Evolutionary conservation across 2,888 invertebrate genomes (phyloP), one percentile per base, ranked within the genome.

Genomic region (Pristionchus arcanus): DNA sequence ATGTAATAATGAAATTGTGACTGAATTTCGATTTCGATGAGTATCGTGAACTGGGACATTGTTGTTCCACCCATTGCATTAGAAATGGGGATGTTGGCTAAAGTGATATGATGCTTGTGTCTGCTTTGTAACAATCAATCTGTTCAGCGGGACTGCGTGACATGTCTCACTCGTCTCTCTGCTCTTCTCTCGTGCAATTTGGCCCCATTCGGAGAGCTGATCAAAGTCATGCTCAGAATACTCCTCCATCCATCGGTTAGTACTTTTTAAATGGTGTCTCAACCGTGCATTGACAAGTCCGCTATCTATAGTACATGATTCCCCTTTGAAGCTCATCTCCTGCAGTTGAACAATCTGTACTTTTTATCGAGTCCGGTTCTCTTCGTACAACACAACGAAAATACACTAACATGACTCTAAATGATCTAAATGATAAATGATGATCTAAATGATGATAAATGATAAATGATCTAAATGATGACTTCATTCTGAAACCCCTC

Each of bases 81-180:
- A 71, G 71, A 71, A 34, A 68, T 15, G 34, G 31, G 15, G 34
- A 15, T 3, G 11, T 21, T 71, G 31, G 2, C 71, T 15, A 15
- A 15, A 21, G 71, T 34, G 16, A 19, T 71, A 28, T 68, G 68
- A 63, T 68, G 5, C 7, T 13, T 13, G 3, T n/a, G 5, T 28
- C 28, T 28, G 68, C 28, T 16, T 7, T 19, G 1, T 1, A 81
- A 81, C 49, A 15, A 81, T 49, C 1, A 81, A 49, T 28, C 25
- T 83, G 25, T 93, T 86, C 87, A 94, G 91, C 87, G 92, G 13
- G 95, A 95, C 85, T 95, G 95, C 89, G 90, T 95, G 21, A 92
- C 92, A n/a, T 93, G 92, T 2, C 90, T 95, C 91, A 90, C 92
- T 15, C 92, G 95, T 71, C 90, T 94, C 49, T 92, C 92, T 25